A percentile compares a stretch with the other conserved stretches of the same genome.
phyloP scores from a whole-genome alignment of 2,113 vertebrate species.

The Perca fluviatilis region DNA sequence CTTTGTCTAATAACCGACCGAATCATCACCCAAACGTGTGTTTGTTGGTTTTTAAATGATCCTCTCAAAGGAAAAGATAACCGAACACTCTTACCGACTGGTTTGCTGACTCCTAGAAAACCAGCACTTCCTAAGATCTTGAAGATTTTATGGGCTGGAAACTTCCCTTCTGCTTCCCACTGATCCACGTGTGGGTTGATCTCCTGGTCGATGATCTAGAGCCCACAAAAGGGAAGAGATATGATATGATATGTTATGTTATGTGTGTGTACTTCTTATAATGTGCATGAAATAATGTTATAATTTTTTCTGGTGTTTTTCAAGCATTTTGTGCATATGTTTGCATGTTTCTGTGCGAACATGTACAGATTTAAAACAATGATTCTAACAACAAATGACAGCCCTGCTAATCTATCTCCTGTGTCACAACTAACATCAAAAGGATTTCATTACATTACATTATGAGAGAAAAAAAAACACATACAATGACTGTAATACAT shows the following conservation, averaged over 20 bases:
- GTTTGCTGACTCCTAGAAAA: conserved; percentile 88
- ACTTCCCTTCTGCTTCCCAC: conserved; percentile 88
- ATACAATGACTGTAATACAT: background rate
- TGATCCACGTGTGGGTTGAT: conserved; percentile 89
- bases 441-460: background rate
- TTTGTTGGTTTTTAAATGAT: background rate
- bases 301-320: background rate
- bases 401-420: background rate
- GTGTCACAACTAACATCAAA: background rate
- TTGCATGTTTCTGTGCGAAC: background rate
- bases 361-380: background rate
- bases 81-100: conserved; percentile 78
- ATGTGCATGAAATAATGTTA: background rate
- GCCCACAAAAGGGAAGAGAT: conserved; percentile 19
- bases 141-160: conserved; percentile 89
- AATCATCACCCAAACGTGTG: background rate
- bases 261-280: background rate
- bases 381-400: conserved; percentile 9
- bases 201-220: conserved; percentile 88
- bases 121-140: conserved; percentile 87
- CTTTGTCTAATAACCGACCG: background rate
- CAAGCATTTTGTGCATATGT: background rate
- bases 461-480: background rate
- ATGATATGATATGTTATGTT: background rate
- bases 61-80: background rate